Percentiles rank a stretch among this genome's conserved stretches.
Conservation (phyloP, 92 coral and sea anemone genomes). For the Isaurus tuberculatus region DNA sequence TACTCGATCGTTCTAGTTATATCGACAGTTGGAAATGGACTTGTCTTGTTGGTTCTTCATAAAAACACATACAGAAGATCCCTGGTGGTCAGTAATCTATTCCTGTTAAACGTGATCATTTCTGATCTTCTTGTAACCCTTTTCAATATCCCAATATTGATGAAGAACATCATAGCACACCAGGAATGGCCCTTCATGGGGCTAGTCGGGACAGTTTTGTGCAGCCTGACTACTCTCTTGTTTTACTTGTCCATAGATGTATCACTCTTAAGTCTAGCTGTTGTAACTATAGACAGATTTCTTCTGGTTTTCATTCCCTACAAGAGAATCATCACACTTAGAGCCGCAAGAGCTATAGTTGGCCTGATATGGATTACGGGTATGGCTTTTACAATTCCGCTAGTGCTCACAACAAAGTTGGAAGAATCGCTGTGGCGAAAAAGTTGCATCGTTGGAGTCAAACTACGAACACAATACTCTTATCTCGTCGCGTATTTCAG, state of each 20-base stretch:
- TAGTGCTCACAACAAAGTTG: slow-evolving; percentile 34
- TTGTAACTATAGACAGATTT: slow-evolving; percentile 74
- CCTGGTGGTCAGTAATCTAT: slow-evolving; percentile 70
- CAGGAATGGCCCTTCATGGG: slow-evolving; percentile 68
- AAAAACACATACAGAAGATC: slow-evolving; percentile 67
- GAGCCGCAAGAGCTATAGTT: slow-evolving; percentile 43
- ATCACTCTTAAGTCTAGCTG: slow-evolving; percentile 63
- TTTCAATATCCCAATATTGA: slow-evolving; percentile 57
- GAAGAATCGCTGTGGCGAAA: slow-evolving; percentile 26
- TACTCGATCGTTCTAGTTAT: slow-evolving; percentile 41
- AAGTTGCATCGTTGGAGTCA: slow-evolving; percentile 20
- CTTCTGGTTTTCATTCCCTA: slow-evolving; percentile 73
- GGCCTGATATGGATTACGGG: slow-evolving; percentile 53
- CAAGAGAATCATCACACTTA: slow-evolving; percentile 50
- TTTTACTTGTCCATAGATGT: slow-evolving; percentile 60
- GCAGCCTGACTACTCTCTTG: slow-evolving; percentile 52
- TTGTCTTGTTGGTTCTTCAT: slow-evolving; percentile 62
- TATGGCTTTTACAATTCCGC: slow-evolving; percentile 55
- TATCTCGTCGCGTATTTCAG: slow-evolving; percentile 37
- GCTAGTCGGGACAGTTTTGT: slow-evolving; percentile 53
- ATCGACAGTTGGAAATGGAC: slow-evolving; percentile 59
- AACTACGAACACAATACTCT: neutral
- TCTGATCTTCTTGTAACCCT: slow-evolving; percentile 60
- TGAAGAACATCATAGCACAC: slow-evolving; percentile 18
- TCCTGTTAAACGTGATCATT: slow-evolving; percentile 68